Conservation (phyloP, 2,888 invertebrate genomes). For the Sthenelais limicola region DNA sequence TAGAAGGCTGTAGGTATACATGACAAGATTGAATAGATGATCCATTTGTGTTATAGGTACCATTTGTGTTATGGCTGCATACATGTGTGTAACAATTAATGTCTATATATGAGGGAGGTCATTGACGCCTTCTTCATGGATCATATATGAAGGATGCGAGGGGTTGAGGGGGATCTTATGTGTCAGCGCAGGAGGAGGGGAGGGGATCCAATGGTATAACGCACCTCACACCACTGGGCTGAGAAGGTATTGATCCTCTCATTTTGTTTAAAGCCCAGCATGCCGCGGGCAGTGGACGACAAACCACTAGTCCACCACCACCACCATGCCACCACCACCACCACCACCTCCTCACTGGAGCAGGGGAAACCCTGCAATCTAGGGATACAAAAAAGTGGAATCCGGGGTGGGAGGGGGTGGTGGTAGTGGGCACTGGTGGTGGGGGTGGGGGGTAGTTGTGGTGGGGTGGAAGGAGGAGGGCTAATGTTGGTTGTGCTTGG, state of each 20-base stretch:
- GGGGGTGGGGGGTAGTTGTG: constrained; percentile 1
- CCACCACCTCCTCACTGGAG: too few relatives aligned
- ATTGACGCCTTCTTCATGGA: too few relatives aligned
- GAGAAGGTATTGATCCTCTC: constrained; percentile 31
- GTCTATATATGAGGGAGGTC: too few relatives aligned
- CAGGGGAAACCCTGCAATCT: constrained; percentile 33
- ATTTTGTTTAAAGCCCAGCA: constrained; percentile 38
- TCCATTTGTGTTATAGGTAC: too few relatives aligned
- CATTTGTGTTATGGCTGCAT: too few relatives aligned
- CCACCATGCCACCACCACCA: too few relatives aligned
- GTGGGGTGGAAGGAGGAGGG: background rate
- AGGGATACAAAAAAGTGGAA: background rate
- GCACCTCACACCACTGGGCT: constrained; percentile 23
- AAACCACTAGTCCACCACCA: constrained; percentile 33
- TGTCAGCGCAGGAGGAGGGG: constrained; percentile 10
- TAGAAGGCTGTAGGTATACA: too few relatives aligned
- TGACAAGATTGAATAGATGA: too few relatives aligned
- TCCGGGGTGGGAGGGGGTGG: background rate
- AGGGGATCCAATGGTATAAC: constrained; percentile 35
- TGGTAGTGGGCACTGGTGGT: too few relatives aligned
- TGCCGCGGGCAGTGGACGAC: constrained; percentile 38
- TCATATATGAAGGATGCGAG: background rate
- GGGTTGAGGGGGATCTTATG: background rate
- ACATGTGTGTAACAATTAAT: too few relatives aligned
- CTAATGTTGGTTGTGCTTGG: background rate